Percentiles rank a stretch among this genome's conserved stretches.
These are phyloP conservation scores for Hippocampus kuda DNA, from an alignment of 2,797 vertebrate genomes.

Conservation along the genomic window DNA sequence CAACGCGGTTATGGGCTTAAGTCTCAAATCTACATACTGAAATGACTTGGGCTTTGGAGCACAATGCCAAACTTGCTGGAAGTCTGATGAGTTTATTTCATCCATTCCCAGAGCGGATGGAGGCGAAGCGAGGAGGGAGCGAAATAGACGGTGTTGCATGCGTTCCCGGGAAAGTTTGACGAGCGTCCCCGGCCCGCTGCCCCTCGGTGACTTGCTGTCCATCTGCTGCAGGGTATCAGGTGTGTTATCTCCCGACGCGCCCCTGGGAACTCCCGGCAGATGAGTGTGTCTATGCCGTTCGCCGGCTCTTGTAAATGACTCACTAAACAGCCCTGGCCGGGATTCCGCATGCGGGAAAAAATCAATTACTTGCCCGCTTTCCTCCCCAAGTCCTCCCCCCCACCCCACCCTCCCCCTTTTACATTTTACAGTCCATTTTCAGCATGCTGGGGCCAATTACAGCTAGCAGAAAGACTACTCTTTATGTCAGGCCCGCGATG, in stretches of 20 bases:
- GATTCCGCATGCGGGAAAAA: slow-evolving; percentile 65
- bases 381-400: slow-evolving; percentile 34
- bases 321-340: slow-evolving; percentile 68
- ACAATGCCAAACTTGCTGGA: slow-evolving; percentile 65
- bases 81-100: slow-evolving; percentile 67
- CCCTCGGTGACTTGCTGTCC: slow-evolving; percentile 55
- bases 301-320: slow-evolving; percentile 66
- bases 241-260: slow-evolving; percentile 61
- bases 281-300: slow-evolving; percentile 57
- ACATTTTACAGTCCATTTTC: slow-evolving; percentile 74
- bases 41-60: slow-evolving; percentile 60
- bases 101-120: slow-evolving; percentile 54
- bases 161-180: slow-evolving; percentile 36
- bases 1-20: slow-evolving; percentile 64
- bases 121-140: slow-evolving; percentile 33
- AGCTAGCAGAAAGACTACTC: slow-evolving; percentile 65
- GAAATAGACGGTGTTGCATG: slow-evolving; percentile 36
- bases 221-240: slow-evolving; percentile 65
- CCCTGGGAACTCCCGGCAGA: slow-evolving; percentile 64
- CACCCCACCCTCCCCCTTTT: slow-evolving; percentile 51
- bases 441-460: slow-evolving; percentile 73
- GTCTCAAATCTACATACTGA: slow-evolving; percentile 66
- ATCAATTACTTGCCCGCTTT: slow-evolving; percentile 68
- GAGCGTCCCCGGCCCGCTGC: slow-evolving; percentile 43
- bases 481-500: slow-evolving; percentile 66